These are phyloP conservation scores for Gephyroberyx darwinii DNA, from an alignment of 2,797 vertebrate genomes.

Conservation along the genomic window DNA sequence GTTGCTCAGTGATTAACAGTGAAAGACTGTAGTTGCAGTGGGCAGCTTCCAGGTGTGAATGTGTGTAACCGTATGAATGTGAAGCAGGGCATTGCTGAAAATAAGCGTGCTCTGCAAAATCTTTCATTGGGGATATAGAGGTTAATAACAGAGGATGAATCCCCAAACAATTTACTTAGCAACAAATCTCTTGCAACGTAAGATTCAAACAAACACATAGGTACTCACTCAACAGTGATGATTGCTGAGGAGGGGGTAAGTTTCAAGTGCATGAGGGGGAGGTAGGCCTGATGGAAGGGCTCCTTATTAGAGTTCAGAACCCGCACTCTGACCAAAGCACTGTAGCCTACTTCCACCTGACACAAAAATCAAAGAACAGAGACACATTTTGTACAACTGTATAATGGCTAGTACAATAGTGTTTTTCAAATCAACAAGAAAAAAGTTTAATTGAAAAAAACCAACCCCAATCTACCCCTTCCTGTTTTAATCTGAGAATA, in stretches of 20 bases:
- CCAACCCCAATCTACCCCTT: not conserved
- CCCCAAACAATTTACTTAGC: too few species aligned
- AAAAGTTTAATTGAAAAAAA: not conserved
- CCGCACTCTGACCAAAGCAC: slow-evolving; percentile 64
- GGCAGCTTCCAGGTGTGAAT: too few species aligned
- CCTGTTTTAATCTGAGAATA: not conserved
- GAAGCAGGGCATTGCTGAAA: too few species aligned
- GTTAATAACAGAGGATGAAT: too few species aligned
- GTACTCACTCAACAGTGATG: slow-evolving; percentile 71
- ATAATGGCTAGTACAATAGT: too few species aligned
- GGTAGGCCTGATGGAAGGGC: slow-evolving; percentile 73
- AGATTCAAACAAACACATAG: not conserved
- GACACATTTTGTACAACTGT: too few species aligned
- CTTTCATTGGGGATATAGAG: too few species aligned
- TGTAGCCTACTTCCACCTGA: slow-evolving; percentile 78
- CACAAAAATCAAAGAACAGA: not conserved
- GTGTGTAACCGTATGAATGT: too few species aligned
- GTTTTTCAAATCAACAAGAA: not conserved
- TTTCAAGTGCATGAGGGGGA: slow-evolving; percentile 73
- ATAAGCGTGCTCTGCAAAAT: too few species aligned
- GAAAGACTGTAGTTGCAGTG: too few species aligned
- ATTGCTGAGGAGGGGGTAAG: slow-evolving; percentile 74
- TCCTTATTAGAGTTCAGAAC: slow-evolving; percentile 68
- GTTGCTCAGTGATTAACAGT: too few species aligned
- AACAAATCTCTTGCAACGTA: not conserved